phyloP scores from a whole-genome alignment of 2,888 invertebrate genomes.

The Drosophila anomelani region DNA sequence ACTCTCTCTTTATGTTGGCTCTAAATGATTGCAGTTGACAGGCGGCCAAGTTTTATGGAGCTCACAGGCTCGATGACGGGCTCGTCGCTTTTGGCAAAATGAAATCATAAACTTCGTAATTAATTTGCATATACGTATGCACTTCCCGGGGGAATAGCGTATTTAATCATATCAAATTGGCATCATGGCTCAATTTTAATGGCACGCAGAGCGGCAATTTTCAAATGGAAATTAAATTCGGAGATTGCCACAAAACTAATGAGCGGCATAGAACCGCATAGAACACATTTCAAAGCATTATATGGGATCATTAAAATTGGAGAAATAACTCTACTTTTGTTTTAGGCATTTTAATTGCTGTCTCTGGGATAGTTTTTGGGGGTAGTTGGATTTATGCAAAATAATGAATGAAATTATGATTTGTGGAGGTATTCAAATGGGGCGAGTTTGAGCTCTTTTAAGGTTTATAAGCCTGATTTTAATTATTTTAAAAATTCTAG shows the following conservation, averaged over 20 bases:
- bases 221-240: constrained; percentile 38
- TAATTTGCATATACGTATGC: constrained; percentile 69
- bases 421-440: background rate
- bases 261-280: constrained; percentile 40
- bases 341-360: constrained; percentile 54
- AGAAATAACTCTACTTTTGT: constrained; percentile 36
- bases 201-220: constrained; percentile 34
- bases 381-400: background rate
- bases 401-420: constrained; percentile 6
- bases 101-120: constrained; percentile 77
- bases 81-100: constrained; percentile 51
- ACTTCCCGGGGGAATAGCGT: constrained; percentile 21
- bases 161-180: constrained; percentile 65
- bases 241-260: constrained; percentile 48
- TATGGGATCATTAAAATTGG: constrained; percentile 61
- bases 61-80: constrained; percentile 53
- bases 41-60: constrained; percentile 59
- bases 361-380: constrained; percentile 27
- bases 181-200: constrained; percentile 77
- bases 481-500: background rate
- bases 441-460: background rate
- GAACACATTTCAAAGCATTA: constrained; percentile 27
- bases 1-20: background rate
- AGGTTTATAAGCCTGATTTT: background rate
- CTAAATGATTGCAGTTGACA: constrained; percentile 47